Evolutionary conservation across 1,140 invertebrate genomes (phyloP).

Genomic region (Pinna nobilis): DNA sequence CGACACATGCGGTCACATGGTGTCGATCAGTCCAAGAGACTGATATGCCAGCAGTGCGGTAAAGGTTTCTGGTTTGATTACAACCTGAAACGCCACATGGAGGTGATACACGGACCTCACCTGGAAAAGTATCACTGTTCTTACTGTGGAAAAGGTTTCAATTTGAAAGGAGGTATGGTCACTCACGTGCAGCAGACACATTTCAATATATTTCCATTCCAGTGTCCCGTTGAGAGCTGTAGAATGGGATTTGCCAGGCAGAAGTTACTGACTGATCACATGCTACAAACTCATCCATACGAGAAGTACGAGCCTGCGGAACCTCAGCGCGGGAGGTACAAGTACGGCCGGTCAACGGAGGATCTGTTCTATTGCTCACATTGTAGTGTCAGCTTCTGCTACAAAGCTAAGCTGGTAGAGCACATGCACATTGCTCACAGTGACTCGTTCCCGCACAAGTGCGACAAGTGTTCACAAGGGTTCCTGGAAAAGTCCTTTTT

Average conservation of each 20-base stretch:
- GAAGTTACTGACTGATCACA: slow-evolving; percentile 50
- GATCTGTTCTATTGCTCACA: slow-evolving; percentile 59
- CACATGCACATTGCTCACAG: slow-evolving; percentile 61
- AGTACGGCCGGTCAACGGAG: slow-evolving; percentile 52
- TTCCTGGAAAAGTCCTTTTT: slow-evolving; percentile 57
- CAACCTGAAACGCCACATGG: slow-evolving; percentile 57
- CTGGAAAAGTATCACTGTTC: slow-evolving; percentile 61
- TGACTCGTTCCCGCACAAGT: slow-evolving; percentile 56
- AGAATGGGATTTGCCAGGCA: slow-evolving; percentile 46
- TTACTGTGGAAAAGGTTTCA: slow-evolving; percentile 65
- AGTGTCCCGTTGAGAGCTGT: slow-evolving; percentile 50
- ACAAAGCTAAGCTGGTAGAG: slow-evolving; percentile 61
- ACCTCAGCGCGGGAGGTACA: slow-evolving; percentile 34
- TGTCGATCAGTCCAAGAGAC: slow-evolving; percentile 41
- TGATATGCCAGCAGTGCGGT: slow-evolving; percentile 50
- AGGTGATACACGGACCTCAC: slow-evolving; percentile 48
- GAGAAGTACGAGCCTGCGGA: slow-evolving; percentile 31
- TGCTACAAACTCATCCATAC: slow-evolving; percentile 48
- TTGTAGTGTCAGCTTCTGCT: slow-evolving; percentile 55
- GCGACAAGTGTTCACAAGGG: slow-evolving; percentile 59
- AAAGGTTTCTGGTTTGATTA: slow-evolving; percentile 54
- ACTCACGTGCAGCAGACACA: slow-evolving; percentile 59
- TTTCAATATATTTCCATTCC: slow-evolving; percentile 57
- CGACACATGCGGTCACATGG: slow-evolving; percentile 57
- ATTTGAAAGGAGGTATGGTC: slow-evolving; percentile 53